Evolutionary conservation across 2,888 invertebrate genomes (phyloP), one percentile per base, ranked within the genome.

Genomic region (Catocala sponsa): DNA sequence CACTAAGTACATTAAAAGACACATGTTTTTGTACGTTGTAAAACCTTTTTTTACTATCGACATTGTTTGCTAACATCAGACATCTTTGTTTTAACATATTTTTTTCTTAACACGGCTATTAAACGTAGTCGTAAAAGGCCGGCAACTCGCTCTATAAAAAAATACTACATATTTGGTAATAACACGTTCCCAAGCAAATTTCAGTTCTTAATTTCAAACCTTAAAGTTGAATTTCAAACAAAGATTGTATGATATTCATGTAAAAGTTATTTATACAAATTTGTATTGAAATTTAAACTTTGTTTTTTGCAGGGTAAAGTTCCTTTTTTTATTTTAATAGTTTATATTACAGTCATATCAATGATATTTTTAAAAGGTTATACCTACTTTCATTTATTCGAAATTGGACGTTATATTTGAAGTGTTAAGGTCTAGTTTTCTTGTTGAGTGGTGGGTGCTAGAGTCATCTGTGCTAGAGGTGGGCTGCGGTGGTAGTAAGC

Each of bases 401-500:
- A 63, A 53, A 68, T 54, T 59, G 53, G 35, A 65, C 64, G 54
- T 54, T 61, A 54, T 41, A n/a, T 0, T 0, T 6, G 5, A 2
- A 1, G 0, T 25, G 25, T 51, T 71, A 74, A 56, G 60, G 57
- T 58, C 47, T 42, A 11, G 35, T 62, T 74, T 62, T 68, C 38
- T 25, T 13, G 55, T 60, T 42, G 11, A 42, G 2, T 46, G 2
- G 9, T 15, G 6, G 7, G 42, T 65, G 55, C 63, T 33, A 32
- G 32, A 52, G 57, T 51, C 50, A 32, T 44, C 60, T 51, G 48
- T 55, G 60, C 59, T 76, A 73, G 73, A 46, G 48, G 44, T 56
- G 52, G 7, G 57, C 50, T 63, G 68, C 55, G 64, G 60, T 66
- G 46, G 66, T 67, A 60, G 68, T 76, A 65, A 72, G 55, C 70